A percentile compares a stretch with the other conserved stretches of the same genome.
Evolutionary conservation across 1,140 invertebrate species (phyloP).

Genomic region (Leptoteleia sp.): DNA sequence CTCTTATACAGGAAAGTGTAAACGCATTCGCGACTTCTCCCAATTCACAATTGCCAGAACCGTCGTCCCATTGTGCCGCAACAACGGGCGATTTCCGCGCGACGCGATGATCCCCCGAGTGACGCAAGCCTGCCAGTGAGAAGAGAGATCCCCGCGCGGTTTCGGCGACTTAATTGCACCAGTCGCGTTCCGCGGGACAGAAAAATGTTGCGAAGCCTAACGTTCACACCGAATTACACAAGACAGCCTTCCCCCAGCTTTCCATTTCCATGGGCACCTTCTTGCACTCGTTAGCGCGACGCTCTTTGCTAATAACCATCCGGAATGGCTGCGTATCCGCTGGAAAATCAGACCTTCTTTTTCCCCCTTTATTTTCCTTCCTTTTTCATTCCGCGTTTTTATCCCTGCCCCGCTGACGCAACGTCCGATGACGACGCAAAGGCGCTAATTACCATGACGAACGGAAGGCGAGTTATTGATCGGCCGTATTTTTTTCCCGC

Average conservation of each 20-base stretch:
- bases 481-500: too few relatives aligned
- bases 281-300: slow-evolving; percentile 61
- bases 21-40: too few relatives aligned
- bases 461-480: slow-evolving; percentile 24
- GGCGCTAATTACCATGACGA: slow-evolving; percentile 28
- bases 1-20: too few relatives aligned
- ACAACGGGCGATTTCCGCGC: slow-evolving; percentile 37
- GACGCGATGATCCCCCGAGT: slow-evolving; percentile 22
- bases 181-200: slow-evolving; percentile 62
- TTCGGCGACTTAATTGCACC: too few relatives aligned
- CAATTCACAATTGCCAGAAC: not conserved
- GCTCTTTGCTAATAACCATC: slow-evolving; percentile 41
- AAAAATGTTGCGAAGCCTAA: slow-evolving; percentile 65
- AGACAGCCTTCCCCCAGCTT: slow-evolving; percentile 72
- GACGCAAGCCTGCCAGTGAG: slow-evolving; percentile 16
- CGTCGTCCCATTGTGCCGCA: slow-evolving; percentile 39
- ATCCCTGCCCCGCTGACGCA: too few relatives aligned
- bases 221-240: slow-evolving; percentile 66
- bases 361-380: too few relatives aligned
- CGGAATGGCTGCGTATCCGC: slow-evolving; percentile 30
- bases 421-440: slow-evolving; percentile 50
- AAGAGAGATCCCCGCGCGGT: too few relatives aligned
- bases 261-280: slow-evolving; percentile 74
- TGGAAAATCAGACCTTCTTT: slow-evolving; percentile 31
- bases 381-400: too few relatives aligned